phyloP scores from a whole-genome alignment of 2,888 invertebrate genomes.

The Thymelicus acteon region DNA sequence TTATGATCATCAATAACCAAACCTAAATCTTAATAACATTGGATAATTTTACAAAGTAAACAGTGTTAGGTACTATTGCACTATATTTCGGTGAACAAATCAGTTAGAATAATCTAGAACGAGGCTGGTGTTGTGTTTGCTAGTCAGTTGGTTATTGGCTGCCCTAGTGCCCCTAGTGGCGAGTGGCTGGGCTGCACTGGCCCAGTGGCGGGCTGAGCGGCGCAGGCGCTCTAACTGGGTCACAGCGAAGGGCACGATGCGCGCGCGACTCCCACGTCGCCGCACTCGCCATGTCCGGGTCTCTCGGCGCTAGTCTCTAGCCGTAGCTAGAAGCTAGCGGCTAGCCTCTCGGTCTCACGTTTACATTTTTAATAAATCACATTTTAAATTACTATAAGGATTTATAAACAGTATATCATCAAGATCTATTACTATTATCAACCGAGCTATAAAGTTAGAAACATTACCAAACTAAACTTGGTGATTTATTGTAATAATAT shows the following conservation, averaged over 20 bases:
- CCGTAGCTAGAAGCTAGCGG: neutral
- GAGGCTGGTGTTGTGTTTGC: neutral
- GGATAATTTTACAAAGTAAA: neutral
- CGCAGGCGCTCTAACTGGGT: slow-evolving; percentile 48
- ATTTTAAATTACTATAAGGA: too few species aligned
- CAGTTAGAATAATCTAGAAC: slow-evolving; percentile 21
- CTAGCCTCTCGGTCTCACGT: too few species aligned
- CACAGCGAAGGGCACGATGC: slow-evolving; percentile 55
- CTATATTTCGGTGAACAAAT: neutral
- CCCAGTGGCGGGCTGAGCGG: slow-evolving; percentile 3
- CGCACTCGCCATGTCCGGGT: slow-evolving; percentile 46
- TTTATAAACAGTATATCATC: too few species aligned
- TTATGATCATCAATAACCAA: too few species aligned
- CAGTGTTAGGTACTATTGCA: neutral
- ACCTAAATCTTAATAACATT: too few species aligned
- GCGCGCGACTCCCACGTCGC: slow-evolving; percentile 44
- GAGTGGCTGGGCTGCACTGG: too few species aligned
- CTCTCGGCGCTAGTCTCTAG: slow-evolving; percentile 9
- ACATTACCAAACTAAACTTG: neutral
- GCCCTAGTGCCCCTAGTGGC: slow-evolving; percentile 26
- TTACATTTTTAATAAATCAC: too few species aligned
- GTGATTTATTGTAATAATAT: neutral
- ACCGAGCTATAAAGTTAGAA: neutral
- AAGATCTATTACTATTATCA: too few species aligned
- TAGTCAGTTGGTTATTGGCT: slow-evolving; percentile 8